phyloP scores from a whole-genome alignment of 2,888 invertebrate species.

The Euphydryas editha region DNA sequence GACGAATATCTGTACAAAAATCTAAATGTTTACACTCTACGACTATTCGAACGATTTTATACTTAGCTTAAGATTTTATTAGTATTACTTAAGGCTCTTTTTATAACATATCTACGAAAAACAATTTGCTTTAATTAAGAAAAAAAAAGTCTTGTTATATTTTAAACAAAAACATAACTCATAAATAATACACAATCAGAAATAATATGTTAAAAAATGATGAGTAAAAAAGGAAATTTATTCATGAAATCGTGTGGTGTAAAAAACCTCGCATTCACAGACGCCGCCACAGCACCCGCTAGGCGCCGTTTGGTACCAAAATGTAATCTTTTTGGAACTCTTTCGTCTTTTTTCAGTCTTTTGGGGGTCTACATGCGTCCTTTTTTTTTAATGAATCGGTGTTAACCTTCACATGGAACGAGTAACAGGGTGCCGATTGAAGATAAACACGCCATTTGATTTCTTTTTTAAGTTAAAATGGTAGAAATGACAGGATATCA shows the following conservation, averaged over 20 bases:
- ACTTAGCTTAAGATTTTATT: background rate
- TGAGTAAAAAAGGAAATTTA: background rate
- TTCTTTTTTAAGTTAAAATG: conserved; percentile 62
- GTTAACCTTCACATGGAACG: conserved; percentile 81
- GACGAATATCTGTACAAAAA: conserved; percentile 70
- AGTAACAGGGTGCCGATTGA: conserved; percentile 81
- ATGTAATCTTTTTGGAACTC: conserved; percentile 72
- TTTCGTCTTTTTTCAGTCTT: conserved; percentile 77
- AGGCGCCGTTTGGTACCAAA: conserved; percentile 80
- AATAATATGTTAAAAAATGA: background rate
- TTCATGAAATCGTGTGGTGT: conserved; percentile 44
- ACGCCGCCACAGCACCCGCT: conserved; percentile 77
- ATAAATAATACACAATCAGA: background rate
- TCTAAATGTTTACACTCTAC: conserved; percentile 65
- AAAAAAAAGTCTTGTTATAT: no score
- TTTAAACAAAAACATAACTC: no score
- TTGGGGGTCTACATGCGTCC: conserved; percentile 77
- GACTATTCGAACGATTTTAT: conserved; percentile 41
- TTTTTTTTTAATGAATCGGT: conserved; percentile 82
- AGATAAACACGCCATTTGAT: conserved; percentile 71
- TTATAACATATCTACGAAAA: no score
- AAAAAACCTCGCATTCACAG: conserved; percentile 74
- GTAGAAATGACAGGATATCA: conserved; percentile 75
- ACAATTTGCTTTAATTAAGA: no score
- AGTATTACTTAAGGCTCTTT: background rate